Conservation (phyloP, 2,797 vertebrate species). For the Anguilla marmorata region DNA sequence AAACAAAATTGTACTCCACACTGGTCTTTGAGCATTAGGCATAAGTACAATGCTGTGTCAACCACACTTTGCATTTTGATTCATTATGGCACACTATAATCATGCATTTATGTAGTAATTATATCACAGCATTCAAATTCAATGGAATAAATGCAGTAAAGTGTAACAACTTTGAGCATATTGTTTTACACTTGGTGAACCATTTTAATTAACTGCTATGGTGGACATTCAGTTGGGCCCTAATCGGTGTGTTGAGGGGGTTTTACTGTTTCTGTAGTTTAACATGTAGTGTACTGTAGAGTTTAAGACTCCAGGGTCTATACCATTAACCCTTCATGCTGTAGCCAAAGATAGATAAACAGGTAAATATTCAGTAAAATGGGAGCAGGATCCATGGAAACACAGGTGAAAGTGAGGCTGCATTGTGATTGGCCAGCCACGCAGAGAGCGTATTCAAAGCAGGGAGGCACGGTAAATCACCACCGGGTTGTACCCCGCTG, state of each 20-base stretch:
- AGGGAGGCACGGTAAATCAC: not conserved
- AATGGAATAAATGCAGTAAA: not conserved
- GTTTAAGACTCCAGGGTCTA: not conserved
- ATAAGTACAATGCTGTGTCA: not conserved
- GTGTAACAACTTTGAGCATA: not conserved
- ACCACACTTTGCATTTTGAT: not conserved
- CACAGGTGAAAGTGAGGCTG: not conserved
- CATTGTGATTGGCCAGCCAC: too few species aligned
- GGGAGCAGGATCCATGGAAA: not conserved
- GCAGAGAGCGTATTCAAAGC: not conserved
- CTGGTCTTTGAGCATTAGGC: not conserved
- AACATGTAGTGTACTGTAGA: not conserved
- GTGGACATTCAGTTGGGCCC: not conserved
- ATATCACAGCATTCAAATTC: not conserved
- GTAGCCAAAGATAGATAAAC: not conserved
- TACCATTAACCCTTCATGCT: not conserved
- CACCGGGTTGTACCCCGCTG: not conserved
- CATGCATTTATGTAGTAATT: not conserved
- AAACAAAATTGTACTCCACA: not conserved
- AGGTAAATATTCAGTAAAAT: not conserved
- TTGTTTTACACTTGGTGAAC: not conserved
- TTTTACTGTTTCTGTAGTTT: not conserved
- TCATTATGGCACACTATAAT: not conserved
- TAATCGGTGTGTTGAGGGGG: not conserved
- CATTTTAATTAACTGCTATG: not conserved